Base-by-base conservation (phyloP, 2,888 invertebrate genomes). In the Synanthedon tipuliformis region DNA sequence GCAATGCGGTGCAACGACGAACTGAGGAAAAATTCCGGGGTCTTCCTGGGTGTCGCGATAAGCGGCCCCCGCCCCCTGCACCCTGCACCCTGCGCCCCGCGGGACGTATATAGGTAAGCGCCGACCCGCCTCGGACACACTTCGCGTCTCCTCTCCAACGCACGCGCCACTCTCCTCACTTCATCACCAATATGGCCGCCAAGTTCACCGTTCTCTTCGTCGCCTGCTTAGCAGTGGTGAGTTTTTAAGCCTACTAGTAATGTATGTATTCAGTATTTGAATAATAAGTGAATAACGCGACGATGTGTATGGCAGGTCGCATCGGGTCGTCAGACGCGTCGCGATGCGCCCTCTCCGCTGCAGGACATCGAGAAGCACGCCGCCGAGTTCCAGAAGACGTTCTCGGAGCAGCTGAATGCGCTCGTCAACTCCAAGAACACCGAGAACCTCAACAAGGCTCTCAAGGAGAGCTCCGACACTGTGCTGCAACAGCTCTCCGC, bases 171-270 rank as follows among this genome's bases (percentile, higher is more conserved):
- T 71, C 66, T 54, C 57, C 58, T 62, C 56, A 34, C 50, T 53
- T 34, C 57, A 52, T 52, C 63, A 68, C 61, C 23, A 23, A 23
- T 56, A 83, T 81, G 79, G 69, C 73, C 59, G 66, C 64, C 65
- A 80, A 76, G 64, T 65, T 78, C 59, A 52, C 78, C 59, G 57
- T 78, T n/a, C 56, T 81, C 52, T 56, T 79, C 60, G 54, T 63
- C 61, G 78, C 77, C 64, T 78, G 75, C 70, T 54, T 83, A 65
- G 83, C 81, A 49, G 59, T 83, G 66, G 85, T 85, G 63, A 81
- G 84, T n/a, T 45, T 45, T 45, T 45, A 45, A 12, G 8, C 5
- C 7, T 45, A 10, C 1, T 10, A 34, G 10, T 34, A 34, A 10
- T 34, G 10, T 3, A 1, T 34, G 10, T 10, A 34, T 34, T 34